Conservation (phyloP, 2,888 invertebrate genomes). For the Xylophagus ater region DNA sequence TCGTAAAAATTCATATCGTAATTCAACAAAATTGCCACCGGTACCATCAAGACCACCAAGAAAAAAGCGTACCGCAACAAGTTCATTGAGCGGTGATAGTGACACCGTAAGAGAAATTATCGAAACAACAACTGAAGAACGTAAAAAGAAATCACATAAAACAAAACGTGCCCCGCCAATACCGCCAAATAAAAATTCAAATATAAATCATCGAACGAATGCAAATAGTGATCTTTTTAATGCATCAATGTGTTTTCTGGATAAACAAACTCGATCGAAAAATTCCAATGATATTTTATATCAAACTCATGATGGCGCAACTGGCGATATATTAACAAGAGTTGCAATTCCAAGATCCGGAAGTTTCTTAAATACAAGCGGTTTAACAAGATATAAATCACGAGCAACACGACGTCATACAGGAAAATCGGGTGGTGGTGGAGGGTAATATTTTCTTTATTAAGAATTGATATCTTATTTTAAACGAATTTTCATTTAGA, state of each 20-base stretch:
- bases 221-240: conserved; percentile 11
- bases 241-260: conserved; percentile 15
- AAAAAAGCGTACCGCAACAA: conserved; percentile 56
- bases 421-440: conserved; percentile 25
- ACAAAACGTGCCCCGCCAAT: conserved; percentile 45
- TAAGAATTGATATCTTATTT: background rate
- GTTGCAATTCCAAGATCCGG: conserved; percentile 77
- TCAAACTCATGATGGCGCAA: conserved; percentile 41
- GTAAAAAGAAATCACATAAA: conserved; percentile 48
- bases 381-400: conserved; percentile 63
- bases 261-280: conserved; percentile 14
- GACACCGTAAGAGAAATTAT: conserved; percentile 44
- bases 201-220: conserved; percentile 2
- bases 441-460: conserved; percentile 40
- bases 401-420: conserved; percentile 36
- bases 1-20: conserved; percentile 30
- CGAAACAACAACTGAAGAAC: conserved; percentile 41
- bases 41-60: conserved; percentile 62
- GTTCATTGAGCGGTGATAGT: conserved; percentile 50
- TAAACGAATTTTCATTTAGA: conserved; percentile 33
- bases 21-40: conserved; percentile 25
- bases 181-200: conserved; percentile 24
- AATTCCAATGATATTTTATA: conserved; percentile 11
- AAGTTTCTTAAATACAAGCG: conserved; percentile 74
- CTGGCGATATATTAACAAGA: conserved; percentile 73